phyloP scores from a whole-genome alignment of 2,113 vertebrate genomes.

The Rhinopomastus cyanomelas region DNA sequence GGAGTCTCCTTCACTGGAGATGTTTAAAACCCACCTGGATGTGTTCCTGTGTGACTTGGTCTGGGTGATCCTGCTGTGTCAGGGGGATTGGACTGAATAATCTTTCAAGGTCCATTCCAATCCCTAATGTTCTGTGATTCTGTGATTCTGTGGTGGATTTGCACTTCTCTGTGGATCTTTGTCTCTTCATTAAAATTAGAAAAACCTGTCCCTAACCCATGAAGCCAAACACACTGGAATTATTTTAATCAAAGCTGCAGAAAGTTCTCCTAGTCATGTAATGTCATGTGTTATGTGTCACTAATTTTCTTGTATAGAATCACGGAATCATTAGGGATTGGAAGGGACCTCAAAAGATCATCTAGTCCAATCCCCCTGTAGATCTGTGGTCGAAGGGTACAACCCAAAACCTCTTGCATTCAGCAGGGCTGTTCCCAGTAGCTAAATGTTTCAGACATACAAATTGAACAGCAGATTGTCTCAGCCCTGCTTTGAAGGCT shows the following conservation, averaged over 20 bases:
- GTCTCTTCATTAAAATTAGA: not conserved
- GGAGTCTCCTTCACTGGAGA: no score
- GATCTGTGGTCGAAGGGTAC: not conserved
- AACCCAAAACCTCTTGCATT: not conserved
- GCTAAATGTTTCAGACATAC: not conserved
- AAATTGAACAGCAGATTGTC: not conserved
- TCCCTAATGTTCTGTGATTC: no score
- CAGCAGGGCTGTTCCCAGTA: not conserved
- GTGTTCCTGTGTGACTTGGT: no score
- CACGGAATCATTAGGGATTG: no score
- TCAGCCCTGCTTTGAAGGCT: not conserved
- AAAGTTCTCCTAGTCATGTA: not conserved
- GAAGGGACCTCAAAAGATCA: no score
- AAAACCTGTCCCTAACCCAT: not conserved
- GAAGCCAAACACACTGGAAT: not conserved
- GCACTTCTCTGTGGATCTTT: not conserved
- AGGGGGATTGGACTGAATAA: no score
- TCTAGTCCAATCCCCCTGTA: no score
- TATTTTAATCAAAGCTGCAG: not conserved
- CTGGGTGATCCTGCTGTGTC: no score
- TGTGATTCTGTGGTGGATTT: not conserved
- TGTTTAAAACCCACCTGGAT: no score
- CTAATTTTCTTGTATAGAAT: not conserved
- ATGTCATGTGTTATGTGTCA: not conserved
- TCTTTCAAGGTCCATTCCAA: no score